Evolutionary conservation across 2,113 vertebrate genomes (phyloP).

Genomic region (Rafetus swinhoei): DNA sequence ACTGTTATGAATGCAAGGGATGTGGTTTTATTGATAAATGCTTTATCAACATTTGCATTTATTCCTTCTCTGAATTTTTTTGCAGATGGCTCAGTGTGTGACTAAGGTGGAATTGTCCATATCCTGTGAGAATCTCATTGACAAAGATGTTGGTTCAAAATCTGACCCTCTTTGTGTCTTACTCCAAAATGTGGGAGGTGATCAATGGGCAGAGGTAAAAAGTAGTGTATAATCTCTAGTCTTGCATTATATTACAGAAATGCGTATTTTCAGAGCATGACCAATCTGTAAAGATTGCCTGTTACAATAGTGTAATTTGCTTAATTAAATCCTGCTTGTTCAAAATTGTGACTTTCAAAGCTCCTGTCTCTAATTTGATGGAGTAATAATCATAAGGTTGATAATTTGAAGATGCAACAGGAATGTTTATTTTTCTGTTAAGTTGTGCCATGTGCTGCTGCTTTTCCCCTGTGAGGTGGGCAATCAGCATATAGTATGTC

Average conservation of each 20-base stretch:
- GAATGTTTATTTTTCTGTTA: rapidly evolving
- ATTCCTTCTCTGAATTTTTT: neutral
- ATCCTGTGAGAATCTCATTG: slow-evolving; percentile 88
- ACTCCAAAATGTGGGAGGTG: slow-evolving; percentile 84
- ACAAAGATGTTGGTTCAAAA: slow-evolving; percentile 90
- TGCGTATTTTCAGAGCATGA: neutral
- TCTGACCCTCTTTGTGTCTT: slow-evolving; percentile 93
- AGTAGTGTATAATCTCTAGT: rapidly evolving
- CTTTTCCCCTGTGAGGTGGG: rapidly evolving
- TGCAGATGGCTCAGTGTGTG: slow-evolving; percentile 91
- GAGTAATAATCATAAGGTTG: rapidly evolving
- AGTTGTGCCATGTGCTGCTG: rapidly evolving
- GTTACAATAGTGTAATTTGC: rapidly evolving
- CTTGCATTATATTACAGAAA: neutral
- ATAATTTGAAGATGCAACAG: rapidly evolving
- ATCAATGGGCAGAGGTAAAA: slow-evolving; percentile 88
- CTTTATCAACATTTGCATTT: neutral
- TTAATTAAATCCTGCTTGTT: neutral
- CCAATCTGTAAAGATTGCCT: too few species aligned
- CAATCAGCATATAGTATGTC: rapidly evolving
- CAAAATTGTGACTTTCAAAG: rapidly evolving
- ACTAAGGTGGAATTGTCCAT: slow-evolving; percentile 87
- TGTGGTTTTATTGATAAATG: neutral
- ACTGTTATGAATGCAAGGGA: neutral
- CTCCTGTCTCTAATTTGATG: rapidly evolving